Percentiles rank a stretch among this genome's conserved stretches.
phyloP scores from a whole-genome alignment of 2,797 vertebrate genomes.

The Anas georgica region DNA sequence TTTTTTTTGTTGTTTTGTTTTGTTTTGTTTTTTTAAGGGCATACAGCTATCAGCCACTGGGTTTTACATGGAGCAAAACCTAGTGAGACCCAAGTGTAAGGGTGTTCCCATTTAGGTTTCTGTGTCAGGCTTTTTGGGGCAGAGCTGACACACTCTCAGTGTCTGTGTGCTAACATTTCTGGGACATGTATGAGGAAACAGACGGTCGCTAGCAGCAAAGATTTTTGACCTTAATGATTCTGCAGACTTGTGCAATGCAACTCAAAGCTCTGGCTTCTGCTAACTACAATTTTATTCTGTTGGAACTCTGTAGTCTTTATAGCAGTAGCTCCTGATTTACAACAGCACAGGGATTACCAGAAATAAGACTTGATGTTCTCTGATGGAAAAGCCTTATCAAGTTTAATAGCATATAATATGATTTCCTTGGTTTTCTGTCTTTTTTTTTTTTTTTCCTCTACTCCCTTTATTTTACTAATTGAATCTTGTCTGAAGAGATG shows the following conservation, averaged over 20 bases:
- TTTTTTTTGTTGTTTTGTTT: not conserved
- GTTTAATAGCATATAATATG: slow-evolving; percentile 45
- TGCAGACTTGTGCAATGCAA: not conserved
- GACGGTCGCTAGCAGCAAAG: not conserved
- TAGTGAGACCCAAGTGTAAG: not conserved
- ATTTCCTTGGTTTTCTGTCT: slow-evolving; percentile 21
- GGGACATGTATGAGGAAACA: not conserved
- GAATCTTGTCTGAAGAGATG: slow-evolving; percentile 16
- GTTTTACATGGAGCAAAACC: not conserved
- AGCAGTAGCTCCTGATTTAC: slow-evolving; percentile 39
- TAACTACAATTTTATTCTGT: not conserved
- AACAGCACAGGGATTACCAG: not conserved
- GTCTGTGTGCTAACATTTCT: not conserved
- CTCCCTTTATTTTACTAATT: slow-evolving; percentile 58
- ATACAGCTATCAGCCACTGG: accelerated
- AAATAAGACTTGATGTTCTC: slow-evolving; percentile 50
- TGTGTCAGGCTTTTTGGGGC: not conserved
- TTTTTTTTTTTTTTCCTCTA: not conserved
- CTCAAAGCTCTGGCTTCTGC: not conserved
- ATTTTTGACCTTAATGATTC: not conserved
- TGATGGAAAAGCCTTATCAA: slow-evolving; percentile 51
- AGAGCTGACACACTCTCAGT: not conserved
- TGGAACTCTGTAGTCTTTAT: not conserved
- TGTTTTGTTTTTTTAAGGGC: not conserved
- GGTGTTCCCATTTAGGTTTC: not conserved